Conservation (phyloP, 2,888 invertebrate species). For the Eilema depressum region DNA sequence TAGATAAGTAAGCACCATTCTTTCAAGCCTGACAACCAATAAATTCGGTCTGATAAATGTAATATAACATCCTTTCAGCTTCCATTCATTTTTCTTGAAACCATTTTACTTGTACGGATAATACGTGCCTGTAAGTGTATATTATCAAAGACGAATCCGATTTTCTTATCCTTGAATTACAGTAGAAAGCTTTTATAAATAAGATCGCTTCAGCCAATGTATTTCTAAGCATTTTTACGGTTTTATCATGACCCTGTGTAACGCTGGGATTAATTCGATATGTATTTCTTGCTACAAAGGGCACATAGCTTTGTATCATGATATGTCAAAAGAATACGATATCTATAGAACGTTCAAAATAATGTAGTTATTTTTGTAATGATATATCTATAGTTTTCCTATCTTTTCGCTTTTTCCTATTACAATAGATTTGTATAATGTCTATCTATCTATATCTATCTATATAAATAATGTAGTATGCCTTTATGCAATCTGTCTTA, state of each 20-base stretch:
- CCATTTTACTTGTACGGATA: conserved; percentile 25
- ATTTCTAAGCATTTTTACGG: conserved; percentile 14
- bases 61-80: conserved; percentile 30
- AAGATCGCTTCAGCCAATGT: conserved; percentile 23
- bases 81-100: conserved; percentile 26
- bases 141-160: conserved; percentile 19
- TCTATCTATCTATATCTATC: no score
- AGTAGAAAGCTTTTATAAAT: conserved; percentile 28
- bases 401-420: no score
- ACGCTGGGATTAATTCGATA: conserved; percentile 6
- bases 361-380: neutral
- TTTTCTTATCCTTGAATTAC: conserved; percentile 26
- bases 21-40: conserved; percentile 4
- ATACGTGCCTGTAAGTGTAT: conserved; percentile 15
- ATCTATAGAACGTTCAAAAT: neutral
- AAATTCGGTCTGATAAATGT: conserved; percentile 22
- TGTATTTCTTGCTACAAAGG: neutral
- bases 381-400: no score
- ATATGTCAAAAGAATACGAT: neutral
- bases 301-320: neutral
- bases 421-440: no score
- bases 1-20: neutral
- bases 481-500: neutral
- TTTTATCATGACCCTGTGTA: neutral
- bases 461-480: neutral